These are phyloP conservation scores for Mantis religiosa DNA, from an alignment of 2,888 invertebrate species.

Conservation along the genomic window DNA sequence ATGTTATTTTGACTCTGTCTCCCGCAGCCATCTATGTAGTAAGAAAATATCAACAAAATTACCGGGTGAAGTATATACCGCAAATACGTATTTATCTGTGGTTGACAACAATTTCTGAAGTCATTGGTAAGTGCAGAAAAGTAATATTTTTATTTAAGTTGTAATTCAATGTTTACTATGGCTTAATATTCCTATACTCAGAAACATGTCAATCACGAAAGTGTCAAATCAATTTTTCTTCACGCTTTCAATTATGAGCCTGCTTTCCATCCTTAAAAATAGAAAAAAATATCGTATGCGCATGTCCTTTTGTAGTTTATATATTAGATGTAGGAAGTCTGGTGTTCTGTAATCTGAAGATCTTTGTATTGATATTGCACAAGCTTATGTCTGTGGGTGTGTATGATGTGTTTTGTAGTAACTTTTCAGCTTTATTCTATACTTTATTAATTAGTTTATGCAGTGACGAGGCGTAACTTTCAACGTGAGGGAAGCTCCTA, in stretches of 20 bases:
- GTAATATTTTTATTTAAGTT: not conserved
- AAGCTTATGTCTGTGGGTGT: too few relatives aligned
- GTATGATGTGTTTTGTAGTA: too few relatives aligned
- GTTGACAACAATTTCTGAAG: not conserved
- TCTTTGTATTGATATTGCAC: too few relatives aligned
- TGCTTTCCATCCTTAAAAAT: not conserved
- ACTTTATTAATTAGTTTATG: too few relatives aligned
- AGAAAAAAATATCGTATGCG: not conserved
- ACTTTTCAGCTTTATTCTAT: too few relatives aligned
- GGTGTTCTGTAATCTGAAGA: too few relatives aligned
- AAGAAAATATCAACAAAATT: not conserved
- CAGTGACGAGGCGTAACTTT: too few relatives aligned
- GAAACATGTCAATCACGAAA: not conserved
- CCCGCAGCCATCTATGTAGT: not conserved
- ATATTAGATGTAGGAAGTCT: too few relatives aligned
- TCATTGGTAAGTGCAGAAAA: not conserved
- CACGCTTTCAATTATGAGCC: not conserved
- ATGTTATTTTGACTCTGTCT: not conserved
- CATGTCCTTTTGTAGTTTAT: not conserved
- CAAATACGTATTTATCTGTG: not conserved
- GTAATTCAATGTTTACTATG: not conserved
- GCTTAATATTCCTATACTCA: not conserved
- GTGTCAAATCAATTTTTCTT: not conserved
- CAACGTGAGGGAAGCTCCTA: too few relatives aligned
- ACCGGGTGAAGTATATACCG: not conserved